Base-by-base conservation (phyloP, 2,113 vertebrate genomes). In the Zeus faber region DNA sequence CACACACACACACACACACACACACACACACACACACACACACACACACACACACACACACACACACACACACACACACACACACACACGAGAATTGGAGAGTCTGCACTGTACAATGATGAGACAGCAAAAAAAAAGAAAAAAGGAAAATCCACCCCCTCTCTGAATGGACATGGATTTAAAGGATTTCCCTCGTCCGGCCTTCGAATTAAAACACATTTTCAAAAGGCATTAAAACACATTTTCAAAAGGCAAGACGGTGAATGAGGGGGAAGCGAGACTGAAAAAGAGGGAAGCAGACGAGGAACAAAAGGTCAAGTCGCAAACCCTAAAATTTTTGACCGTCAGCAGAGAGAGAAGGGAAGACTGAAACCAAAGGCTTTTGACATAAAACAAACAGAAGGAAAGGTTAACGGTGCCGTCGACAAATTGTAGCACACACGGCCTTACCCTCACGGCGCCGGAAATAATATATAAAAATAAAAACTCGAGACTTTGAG, bases 1-100 rank as follows among this genome's bases (percentile, higher is more conserved):
- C n/a, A n/a, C n/a, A n/a, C n/a, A n/a, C 31, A 33, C 6, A 7
- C 84, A 88, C 87, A 85, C 89, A 89, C 89, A 90, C 89, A 92
- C 91, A 92, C 91, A 91, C 91, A 47, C 41, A 41, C 56, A 74
- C 39, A 16, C 17, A 35, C 26, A 10, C 43, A 20, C 49, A 31
- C 51, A 26, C 46, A 18, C 16, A 33, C 18, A 21, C 86, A 89
- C 7, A 22, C 90, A 88, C 90, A 93, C 91, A 91, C 90, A 91
- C 11, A 14, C 24, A 16, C 29, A 20, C 18, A 43, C 40, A 43
- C 40, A 43, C 40, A 20, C 27, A 29, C 0, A 1, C 31, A 33
- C 27, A 46, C 56, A 65, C 45, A 31, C 57, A 55, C 70, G 54
- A 57, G 40, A 41, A 64, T 54, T 31, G 55, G 44, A 58, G 64